Conservation (phyloP, 2,113 vertebrate genomes). For the Junco hyemalis region DNA sequence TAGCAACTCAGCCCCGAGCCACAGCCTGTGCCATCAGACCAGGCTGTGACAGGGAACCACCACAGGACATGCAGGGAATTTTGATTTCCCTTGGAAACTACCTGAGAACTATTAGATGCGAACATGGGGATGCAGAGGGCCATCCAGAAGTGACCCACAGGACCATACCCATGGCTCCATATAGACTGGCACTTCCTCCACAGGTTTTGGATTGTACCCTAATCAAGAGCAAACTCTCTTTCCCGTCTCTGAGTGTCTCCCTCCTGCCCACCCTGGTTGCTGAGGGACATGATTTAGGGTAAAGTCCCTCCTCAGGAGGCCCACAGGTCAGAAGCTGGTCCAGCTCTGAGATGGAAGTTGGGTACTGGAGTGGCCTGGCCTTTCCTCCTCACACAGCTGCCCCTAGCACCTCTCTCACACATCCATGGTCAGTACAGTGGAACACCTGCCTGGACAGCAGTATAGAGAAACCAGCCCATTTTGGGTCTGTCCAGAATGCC, state of each 20-base stretch:
- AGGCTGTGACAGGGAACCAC: background rate
- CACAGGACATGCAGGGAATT: background rate
- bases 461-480: background rate
- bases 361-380: background rate
- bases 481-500: background rate
- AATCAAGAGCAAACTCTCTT: fast-evolving
- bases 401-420: background rate
- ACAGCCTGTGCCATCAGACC: fast-evolving
- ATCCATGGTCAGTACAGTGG: no score
- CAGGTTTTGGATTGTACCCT: background rate
- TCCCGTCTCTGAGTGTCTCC: background rate
- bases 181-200: background rate
- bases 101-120: background rate
- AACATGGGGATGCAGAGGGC: background rate
- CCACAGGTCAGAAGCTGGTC: background rate
- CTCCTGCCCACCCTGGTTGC: background rate
- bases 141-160: background rate
- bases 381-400: background rate
- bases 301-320: background rate
- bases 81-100: background rate
- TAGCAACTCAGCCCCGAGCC: background rate
- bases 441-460: background rate
- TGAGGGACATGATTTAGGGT: background rate
- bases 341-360: background rate
- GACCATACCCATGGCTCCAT: fast-evolving